Percentiles rank a stretch among this genome's conserved stretches.
Conservation (phyloP, 2,888 invertebrate genomes). For the Amiota communis region DNA sequence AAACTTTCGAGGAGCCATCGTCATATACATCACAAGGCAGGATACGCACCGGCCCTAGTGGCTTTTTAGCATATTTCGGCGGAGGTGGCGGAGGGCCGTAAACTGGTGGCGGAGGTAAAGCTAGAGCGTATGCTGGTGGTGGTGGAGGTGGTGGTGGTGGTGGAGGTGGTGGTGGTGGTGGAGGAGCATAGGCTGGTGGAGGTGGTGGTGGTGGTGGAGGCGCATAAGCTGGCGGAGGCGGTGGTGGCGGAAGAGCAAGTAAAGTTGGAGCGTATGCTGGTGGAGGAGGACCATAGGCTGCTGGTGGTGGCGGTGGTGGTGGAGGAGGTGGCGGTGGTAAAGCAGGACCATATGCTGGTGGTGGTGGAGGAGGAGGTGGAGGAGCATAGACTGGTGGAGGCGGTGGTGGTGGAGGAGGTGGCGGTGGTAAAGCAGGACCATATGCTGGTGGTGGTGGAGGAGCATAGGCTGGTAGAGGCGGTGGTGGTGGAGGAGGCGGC, state of each 20-base stretch:
- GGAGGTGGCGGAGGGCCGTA: conserved; percentile 18
- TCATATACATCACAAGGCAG: too few relatives aligned
- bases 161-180: not conserved
- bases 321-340: too few relatives aligned
- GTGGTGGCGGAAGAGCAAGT: not conserved
- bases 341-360: not conserved
- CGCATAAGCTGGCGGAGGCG: not conserved
- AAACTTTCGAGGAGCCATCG: too few relatives aligned
- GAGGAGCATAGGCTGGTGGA: not conserved
- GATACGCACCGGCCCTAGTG: too few relatives aligned
- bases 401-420: too few relatives aligned
- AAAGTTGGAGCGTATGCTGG: not conserved
- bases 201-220: not conserved
- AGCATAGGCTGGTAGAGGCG: conserved; percentile 13
- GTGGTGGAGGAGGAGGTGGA: not conserved
- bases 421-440: too few relatives aligned
- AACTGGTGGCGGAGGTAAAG: conserved; percentile 24
- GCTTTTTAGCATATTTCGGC: too few relatives aligned
- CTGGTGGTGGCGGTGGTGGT: too few relatives aligned
- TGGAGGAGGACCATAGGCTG: too few relatives aligned
- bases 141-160: not conserved
- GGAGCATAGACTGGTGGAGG: too few relatives aligned
- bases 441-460: not conserved
- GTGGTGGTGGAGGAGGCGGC: too few relatives aligned
- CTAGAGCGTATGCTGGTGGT: not conserved